These are phyloP conservation scores for Astatoreochromis straeleni DNA, from an alignment of 2,113 vertebrate genomes.

Conservation along the genomic window DNA sequence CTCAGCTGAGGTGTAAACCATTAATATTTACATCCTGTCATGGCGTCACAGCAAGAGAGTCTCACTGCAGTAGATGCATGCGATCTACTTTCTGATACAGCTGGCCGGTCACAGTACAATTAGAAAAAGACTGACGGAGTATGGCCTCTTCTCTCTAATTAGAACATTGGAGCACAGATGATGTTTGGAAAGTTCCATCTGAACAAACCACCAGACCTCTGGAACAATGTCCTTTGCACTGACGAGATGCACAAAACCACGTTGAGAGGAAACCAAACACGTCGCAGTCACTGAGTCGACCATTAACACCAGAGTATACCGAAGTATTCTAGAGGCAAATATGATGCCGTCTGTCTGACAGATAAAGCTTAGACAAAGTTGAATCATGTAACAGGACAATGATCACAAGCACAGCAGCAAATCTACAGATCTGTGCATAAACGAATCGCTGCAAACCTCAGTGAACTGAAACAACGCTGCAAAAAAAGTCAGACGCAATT, in stretches of 20 bases:
- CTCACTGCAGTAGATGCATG: background rate
- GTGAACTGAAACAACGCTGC: background rate
- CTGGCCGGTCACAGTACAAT: background rate
- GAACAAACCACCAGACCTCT: background rate
- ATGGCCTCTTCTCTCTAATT: background rate
- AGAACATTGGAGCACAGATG: background rate
- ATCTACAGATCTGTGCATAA: background rate
- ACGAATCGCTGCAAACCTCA: accelerated
- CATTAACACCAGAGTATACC: accelerated
- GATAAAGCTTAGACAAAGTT: background rate
- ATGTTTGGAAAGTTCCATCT: background rate
- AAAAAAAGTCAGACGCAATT: background rate
- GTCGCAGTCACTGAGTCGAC: accelerated
- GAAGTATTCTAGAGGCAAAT: background rate
- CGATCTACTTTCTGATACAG: background rate
- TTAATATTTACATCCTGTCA: background rate
- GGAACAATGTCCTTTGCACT: background rate
- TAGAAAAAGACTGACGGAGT: accelerated
- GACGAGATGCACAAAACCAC: background rate
- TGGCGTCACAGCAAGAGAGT: background rate
- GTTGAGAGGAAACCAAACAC: background rate
- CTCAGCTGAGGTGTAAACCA: background rate
- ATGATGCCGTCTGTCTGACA: background rate
- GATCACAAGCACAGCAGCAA: background rate
- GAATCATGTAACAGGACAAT: background rate